These are phyloP conservation scores for Odocoileus virginianus DNA, from an alignment of 2,113 vertebrate species.

Conservation along the genomic window DNA sequence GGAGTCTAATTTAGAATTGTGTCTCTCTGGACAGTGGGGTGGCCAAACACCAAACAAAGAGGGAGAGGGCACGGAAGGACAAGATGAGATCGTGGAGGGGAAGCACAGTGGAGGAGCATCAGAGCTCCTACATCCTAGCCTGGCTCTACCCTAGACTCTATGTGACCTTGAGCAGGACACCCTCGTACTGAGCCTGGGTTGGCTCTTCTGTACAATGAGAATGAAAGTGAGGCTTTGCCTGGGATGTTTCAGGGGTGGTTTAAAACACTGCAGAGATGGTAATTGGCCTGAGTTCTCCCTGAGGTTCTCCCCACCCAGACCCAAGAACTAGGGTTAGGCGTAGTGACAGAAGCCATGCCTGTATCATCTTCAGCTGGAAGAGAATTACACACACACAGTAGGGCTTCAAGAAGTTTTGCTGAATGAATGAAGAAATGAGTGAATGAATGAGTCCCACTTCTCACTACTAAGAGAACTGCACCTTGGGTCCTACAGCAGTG, in stretches of 20 bases:
- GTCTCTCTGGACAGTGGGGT: not conserved
- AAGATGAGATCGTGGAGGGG: not conserved
- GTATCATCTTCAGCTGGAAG: not conserved
- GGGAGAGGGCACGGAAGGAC: not conserved
- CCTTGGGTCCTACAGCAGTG: not conserved
- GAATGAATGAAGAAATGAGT: not conserved
- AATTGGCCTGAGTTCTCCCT: not conserved
- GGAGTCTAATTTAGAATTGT: not conserved
- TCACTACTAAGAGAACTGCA: not conserved
- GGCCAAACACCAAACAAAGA: not conserved
- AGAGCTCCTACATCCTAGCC: not conserved
- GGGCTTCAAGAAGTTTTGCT: not conserved
- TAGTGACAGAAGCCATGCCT: not conserved
- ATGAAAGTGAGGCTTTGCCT: not conserved
- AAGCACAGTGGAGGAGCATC: not conserved
- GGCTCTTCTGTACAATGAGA: not conserved
- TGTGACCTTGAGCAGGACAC: constrained; percentile 34
- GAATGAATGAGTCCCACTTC: not conserved
- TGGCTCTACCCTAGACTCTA: not conserved
- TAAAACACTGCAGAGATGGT: not conserved
- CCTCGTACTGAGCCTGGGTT: not conserved
- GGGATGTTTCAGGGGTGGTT: not conserved
- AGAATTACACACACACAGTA: not conserved
- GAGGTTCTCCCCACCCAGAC: not conserved
- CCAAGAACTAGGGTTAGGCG: not conserved